A percentile compares a stretch with the other conserved stretches of the same genome.
Conservation (phyloP, 2,113 vertebrate genomes). For the Clarias magur region DNA sequence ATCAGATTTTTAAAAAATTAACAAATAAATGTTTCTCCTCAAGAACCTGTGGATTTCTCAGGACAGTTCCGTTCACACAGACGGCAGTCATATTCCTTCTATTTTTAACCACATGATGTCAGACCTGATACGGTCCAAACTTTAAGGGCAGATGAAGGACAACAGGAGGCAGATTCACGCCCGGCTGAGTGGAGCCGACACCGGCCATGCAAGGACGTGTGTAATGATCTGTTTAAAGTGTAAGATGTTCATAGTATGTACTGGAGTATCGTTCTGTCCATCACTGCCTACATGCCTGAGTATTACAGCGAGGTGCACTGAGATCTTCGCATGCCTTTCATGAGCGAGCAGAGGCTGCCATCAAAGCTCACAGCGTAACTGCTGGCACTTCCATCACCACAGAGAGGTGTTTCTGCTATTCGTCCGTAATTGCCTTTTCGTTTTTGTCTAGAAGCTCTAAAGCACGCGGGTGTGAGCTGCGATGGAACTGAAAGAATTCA, state of each 20-base stretch:
- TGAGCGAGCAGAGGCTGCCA: not conserved
- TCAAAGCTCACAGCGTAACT: not conserved
- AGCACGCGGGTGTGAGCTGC: not conserved
- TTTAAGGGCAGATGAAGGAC: not conserved
- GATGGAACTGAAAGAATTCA: not conserved
- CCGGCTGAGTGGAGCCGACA: not conserved
- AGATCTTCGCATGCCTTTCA: not conserved
- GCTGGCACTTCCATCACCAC: not conserved
- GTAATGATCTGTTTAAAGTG: not conserved
- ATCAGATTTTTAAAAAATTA: not conserved
- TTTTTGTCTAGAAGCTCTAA: not conserved
- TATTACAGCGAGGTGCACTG: not conserved
- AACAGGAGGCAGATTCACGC: not conserved
- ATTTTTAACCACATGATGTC: not conserved
- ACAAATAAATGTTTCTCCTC: not conserved
- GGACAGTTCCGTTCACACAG: not conserved
- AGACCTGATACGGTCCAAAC: not conserved
- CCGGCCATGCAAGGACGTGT: not conserved
- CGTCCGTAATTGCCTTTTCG: not conserved
- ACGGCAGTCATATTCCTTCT: not conserved
- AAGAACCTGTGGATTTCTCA: not conserved
- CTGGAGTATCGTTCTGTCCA: not conserved
- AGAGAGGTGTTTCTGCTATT: not conserved
- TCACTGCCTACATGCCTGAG: not conserved
- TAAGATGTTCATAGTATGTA: not conserved